phyloP scores from a whole-genome alignment of 2,113 vertebrate genomes.

The Pelvicachromis taeniatus region DNA sequence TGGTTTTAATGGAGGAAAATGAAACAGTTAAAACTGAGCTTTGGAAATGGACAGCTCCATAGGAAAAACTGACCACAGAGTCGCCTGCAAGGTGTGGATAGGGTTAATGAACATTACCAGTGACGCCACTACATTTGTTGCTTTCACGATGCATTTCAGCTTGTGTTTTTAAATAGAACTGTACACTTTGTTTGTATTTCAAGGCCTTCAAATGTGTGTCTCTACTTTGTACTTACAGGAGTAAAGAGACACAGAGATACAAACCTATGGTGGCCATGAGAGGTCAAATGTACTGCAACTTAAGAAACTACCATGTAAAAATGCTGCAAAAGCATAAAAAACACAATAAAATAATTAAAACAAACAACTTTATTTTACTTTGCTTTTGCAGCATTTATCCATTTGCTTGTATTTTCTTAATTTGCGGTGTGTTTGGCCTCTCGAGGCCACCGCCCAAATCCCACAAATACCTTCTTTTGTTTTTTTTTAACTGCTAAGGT shows the following conservation, averaged over 20 bases:
- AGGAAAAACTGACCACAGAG: neutral
- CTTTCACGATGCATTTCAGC: neutral
- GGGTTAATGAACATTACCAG: neutral
- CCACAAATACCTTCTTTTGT: neutral
- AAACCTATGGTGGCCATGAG: fast-evolving
- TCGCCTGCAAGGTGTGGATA: neutral
- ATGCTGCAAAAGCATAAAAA: neutral
- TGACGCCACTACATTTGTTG: neutral
- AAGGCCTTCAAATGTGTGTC: neutral
- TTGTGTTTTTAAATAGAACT: neutral
- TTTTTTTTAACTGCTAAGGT: neutral
- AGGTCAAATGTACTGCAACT: neutral
- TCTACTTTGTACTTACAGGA: neutral
- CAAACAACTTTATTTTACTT: too few relatives aligned
- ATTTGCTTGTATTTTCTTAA: too few relatives aligned
- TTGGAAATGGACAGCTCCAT: neutral
- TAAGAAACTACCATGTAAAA: neutral
- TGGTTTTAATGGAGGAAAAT: constrained; percentile 21
- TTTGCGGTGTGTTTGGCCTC: fast-evolving
- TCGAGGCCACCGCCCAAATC: neutral
- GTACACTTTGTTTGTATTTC: neutral
- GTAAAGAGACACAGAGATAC: neutral
- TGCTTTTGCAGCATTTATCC: too few relatives aligned
- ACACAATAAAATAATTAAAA: neutral
- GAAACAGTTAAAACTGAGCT: neutral